Evolutionary conservation across 2,888 invertebrate species (phyloP).

Genomic region (Toxonevra muliebris): DNA sequence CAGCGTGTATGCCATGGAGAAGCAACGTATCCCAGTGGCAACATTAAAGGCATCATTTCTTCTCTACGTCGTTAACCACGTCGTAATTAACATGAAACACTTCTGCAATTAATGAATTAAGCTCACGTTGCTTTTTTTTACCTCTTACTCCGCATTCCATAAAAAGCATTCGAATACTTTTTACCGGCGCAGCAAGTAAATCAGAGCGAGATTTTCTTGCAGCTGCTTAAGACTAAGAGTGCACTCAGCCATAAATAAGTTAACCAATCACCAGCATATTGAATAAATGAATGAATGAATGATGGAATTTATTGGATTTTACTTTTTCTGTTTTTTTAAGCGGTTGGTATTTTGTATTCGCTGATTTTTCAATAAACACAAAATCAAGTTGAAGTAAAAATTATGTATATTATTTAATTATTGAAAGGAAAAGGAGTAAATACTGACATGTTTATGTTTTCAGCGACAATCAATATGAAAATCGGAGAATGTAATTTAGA

Average conservation of each 20-base stretch:
- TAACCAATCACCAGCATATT: slow-evolving; percentile 53
- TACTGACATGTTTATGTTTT: too few relatives aligned
- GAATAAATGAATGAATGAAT: too few relatives aligned
- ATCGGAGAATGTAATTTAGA: too few relatives aligned
- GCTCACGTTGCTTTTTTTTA: slow-evolving; percentile 21
- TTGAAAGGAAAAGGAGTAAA: too few relatives aligned
- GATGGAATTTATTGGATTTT: slow-evolving; percentile 35
- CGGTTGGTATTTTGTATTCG: neutral
- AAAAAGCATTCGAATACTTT: neutral
- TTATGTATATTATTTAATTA: too few relatives aligned
- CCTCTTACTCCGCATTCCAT: slow-evolving; percentile 3
- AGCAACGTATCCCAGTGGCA: neutral
- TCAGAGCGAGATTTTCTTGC: too few relatives aligned
- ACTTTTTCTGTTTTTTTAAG: neutral
- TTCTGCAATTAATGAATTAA: slow-evolving; percentile 51
- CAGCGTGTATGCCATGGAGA: too few relatives aligned
- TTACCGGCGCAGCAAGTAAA: too few relatives aligned
- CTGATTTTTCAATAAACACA: too few relatives aligned
- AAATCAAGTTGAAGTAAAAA: too few relatives aligned
- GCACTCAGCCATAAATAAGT: slow-evolving; percentile 52
- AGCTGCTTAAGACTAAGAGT: slow-evolving; percentile 32
- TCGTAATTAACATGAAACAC: slow-evolving; percentile 46
- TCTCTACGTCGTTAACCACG: slow-evolving; percentile 34
- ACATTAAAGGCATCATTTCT: neutral
- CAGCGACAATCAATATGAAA: too few relatives aligned